These are phyloP conservation scores for Chrosomus eos DNA, from an alignment of 2,797 vertebrate genomes.

Conservation along the genomic window DNA sequence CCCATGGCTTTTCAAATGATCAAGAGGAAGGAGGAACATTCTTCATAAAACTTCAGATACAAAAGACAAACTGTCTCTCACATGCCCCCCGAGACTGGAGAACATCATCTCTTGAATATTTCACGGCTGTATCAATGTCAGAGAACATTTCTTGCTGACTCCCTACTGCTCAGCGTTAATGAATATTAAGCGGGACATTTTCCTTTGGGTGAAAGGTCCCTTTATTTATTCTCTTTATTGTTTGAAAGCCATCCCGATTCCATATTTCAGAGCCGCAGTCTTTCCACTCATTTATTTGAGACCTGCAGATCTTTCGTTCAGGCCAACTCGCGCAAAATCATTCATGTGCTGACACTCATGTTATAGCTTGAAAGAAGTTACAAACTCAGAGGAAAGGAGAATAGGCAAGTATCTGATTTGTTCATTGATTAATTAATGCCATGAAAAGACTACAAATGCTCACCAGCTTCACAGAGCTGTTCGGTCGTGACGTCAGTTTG, in stretches of 20 bases:
- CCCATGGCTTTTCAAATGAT: conserved; percentile 54
- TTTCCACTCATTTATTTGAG: conserved; percentile 42
- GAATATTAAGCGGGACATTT: conserved; percentile 75
- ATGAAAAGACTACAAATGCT: conserved; percentile 6
- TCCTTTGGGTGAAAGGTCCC: conserved; percentile 68
- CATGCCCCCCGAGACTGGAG: conserved; percentile 62
- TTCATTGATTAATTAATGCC: conserved; percentile 20
- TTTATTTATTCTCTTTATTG: conserved; percentile 75
- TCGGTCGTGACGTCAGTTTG: not conserved
- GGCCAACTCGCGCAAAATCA: conserved; percentile 14
- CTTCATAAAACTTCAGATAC: conserved; percentile 59
- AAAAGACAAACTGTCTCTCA: conserved; percentile 61
- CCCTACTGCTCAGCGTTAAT: conserved; percentile 67
- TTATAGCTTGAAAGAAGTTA: conserved; percentile 21
- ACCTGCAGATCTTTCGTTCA: conserved; percentile 22
- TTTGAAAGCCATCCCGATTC: conserved; percentile 62
- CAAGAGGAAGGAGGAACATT: conserved; percentile 52
- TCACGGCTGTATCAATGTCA: conserved; percentile 65
- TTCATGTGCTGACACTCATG: conserved; percentile 23
- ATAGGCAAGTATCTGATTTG: conserved; percentile 6
- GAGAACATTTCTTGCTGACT: conserved; percentile 64
- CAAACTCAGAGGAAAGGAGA: conserved; percentile 23
- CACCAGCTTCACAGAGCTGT: not conserved
- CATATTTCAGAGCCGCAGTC: conserved; percentile 41
- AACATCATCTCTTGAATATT: conserved; percentile 72